phyloP scores from a whole-genome alignment of 2,113 vertebrate species.

The Elaphurus davidianus region DNA sequence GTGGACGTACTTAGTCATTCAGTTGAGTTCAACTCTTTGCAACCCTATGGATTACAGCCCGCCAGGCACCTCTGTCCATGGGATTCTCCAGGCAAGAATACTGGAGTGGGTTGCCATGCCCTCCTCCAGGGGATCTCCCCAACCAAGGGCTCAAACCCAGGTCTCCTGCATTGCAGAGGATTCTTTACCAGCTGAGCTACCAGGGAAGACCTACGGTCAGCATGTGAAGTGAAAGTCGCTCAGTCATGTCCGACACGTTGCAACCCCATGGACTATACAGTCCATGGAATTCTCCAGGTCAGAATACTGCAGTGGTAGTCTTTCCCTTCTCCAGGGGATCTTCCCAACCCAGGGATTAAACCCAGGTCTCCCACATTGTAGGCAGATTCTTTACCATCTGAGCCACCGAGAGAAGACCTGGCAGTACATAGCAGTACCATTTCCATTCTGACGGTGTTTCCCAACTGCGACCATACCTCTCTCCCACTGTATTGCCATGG shows the following conservation, averaged over 20 bases:
- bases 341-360: neutral
- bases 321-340: neutral
- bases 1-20: neutral
- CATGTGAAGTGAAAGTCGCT: neutral
- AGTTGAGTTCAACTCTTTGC: neutral
- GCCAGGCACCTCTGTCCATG: neutral
- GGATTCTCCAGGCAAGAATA: neutral
- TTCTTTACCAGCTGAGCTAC: neutral
- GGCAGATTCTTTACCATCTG: neutral
- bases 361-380: rapidly evolving
- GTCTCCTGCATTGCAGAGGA: neutral
- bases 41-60: neutral
- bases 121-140: neutral
- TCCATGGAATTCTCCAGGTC: neutral
- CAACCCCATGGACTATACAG: neutral
- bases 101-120: neutral
- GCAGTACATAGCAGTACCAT: neutral
- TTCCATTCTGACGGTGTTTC: neutral
- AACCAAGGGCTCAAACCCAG: neutral
- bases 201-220: neutral
- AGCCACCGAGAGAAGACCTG: neutral
- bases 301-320: neutral
- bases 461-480: neutral
- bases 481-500: neutral
- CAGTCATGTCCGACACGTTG: rapidly evolving